Evolutionary conservation across 1,140 invertebrate species (phyloP).

Genomic region (Anthonomus grandis): DNA sequence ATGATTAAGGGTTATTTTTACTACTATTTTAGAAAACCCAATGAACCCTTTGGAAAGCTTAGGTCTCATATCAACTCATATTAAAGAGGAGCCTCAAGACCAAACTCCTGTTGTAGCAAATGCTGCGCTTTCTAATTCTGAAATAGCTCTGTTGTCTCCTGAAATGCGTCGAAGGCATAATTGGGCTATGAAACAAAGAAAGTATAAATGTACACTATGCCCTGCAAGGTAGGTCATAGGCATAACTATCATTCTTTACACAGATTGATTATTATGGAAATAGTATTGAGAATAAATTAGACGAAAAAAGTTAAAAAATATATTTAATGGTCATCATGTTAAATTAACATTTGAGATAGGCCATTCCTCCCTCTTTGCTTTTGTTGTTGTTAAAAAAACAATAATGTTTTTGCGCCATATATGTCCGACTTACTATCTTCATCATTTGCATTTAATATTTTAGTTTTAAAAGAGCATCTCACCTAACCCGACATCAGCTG

Average conservation of each 20-base stretch:
- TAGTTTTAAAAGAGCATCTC: slow-evolving; percentile 62
- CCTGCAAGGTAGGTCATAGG: slow-evolving; percentile 34
- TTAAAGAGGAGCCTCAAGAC: neutral
- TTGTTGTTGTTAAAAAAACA: no score
- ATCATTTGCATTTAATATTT: slow-evolving; percentile 18
- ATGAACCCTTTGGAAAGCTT: neutral
- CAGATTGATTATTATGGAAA: no score
- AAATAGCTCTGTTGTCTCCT: neutral
- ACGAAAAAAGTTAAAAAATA: no score
- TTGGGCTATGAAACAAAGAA: slow-evolving; percentile 38
- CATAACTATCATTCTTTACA: no score
- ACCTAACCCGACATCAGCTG: slow-evolving; percentile 70
- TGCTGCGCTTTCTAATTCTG: neutral
- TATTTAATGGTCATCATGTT: no score
- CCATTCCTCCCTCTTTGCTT: no score
- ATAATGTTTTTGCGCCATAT: neutral
- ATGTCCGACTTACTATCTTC: neutral
- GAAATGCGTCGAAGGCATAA: slow-evolving; percentile 18
- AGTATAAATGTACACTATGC: slow-evolving; percentile 42
- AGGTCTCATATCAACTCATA: no score
- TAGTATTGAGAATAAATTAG: no score
- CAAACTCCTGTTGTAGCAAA: neutral
- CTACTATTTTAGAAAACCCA: neutral
- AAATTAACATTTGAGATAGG: no score
- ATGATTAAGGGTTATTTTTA: no score